Evolutionary conservation across 2,888 invertebrate species (phyloP), one percentile per base, ranked within the genome.

Genomic region (Ennomos erosarius): DNA sequence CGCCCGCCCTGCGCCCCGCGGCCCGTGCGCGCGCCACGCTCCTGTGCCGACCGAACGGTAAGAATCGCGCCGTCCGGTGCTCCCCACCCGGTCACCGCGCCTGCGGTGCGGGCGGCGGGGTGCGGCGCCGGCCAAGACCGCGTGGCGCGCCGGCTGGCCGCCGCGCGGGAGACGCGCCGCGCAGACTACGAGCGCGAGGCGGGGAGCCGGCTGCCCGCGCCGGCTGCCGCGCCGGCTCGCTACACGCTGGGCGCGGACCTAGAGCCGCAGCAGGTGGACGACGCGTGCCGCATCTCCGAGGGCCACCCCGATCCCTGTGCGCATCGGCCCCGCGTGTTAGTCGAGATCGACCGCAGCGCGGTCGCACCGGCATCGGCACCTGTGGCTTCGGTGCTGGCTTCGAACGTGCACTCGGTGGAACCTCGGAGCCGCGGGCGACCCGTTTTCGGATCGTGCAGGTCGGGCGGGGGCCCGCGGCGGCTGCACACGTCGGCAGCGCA

Each of bases 291-390:
- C 11, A 61, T 62, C 33, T 48, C 58, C 39, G 58, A 44, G 35
- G 58, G 62, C 50, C 13, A 45, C 36, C 1, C 76, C 10, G 80
- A 84, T 62, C 81, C 82, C 10, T 86, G 85, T 69, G 77, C 76
- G n/a, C 81, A 84, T 55, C 73, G 69, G 0, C 82, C 83, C 1
- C 79, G 78, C 11, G 59, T 79, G 1, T 62, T 84, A 35, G 35
- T 82, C 8, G 74, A 81, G 47, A 70, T 85, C 16, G 79, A 84
- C 35, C 81, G 86, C 33, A 63, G 54, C 48, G 13, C 38, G 13
- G 12, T 50, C 16, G 16, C 16, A 16, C 16, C 16, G 16, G 16
- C 3, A 16, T 16, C 16, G 16, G 16, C 16, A 16, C 16, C 16
- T n/a, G n/a, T n/a, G 16, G 16, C 10, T 42, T n/a, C 42, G 9